Percentiles rank a stretch among this genome's conserved stretches.
Evolutionary conservation across 2,888 invertebrate genomes (phyloP).

Genomic region (Lasioglossum lativentre): DNA sequence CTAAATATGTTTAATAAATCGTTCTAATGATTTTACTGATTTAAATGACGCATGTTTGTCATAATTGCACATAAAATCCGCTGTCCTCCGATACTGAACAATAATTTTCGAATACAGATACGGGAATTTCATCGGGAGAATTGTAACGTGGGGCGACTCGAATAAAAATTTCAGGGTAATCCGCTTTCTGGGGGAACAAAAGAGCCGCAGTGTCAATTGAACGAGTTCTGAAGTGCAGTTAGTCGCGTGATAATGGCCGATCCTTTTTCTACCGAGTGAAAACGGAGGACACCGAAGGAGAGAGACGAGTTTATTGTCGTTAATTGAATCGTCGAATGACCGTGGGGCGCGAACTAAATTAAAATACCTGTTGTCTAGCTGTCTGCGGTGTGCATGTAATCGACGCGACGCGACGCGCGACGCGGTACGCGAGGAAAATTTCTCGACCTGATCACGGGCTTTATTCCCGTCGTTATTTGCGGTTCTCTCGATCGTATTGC

Average conservation of each 20-base stretch:
- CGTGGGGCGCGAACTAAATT: slow-evolving; percentile 57
- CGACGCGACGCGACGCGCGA: slow-evolving; percentile 2
- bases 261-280: slow-evolving; percentile 38
- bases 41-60: too few relatives aligned
- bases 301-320: slow-evolving; percentile 58
- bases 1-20: too few relatives aligned
- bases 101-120: not conserved
- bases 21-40: too few relatives aligned
- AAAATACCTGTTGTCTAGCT: slow-evolving; percentile 59
- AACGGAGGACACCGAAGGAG: slow-evolving; percentile 35
- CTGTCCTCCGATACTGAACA: not conserved
- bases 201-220: slow-evolving; percentile 27
- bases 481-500: slow-evolving; percentile 9
- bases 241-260: slow-evolving; percentile 36
- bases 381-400: slow-evolving; percentile 34
- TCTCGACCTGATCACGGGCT: slow-evolving; percentile 39
- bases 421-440: slow-evolving; percentile 54
- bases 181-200: slow-evolving; percentile 1
- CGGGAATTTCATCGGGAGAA: not conserved
- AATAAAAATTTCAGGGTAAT: slow-evolving; percentile 24
- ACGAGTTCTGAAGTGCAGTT: slow-evolving; percentile 32
- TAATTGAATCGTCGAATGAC: slow-evolving; percentile 66
- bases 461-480: slow-evolving; percentile 32
- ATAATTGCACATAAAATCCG: too few relatives aligned
- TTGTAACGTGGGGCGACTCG: not conserved